Evolutionary conservation across 2,797 vertebrate genomes (phyloP).

Genomic region (Gymnopithys bicolor): DNA sequence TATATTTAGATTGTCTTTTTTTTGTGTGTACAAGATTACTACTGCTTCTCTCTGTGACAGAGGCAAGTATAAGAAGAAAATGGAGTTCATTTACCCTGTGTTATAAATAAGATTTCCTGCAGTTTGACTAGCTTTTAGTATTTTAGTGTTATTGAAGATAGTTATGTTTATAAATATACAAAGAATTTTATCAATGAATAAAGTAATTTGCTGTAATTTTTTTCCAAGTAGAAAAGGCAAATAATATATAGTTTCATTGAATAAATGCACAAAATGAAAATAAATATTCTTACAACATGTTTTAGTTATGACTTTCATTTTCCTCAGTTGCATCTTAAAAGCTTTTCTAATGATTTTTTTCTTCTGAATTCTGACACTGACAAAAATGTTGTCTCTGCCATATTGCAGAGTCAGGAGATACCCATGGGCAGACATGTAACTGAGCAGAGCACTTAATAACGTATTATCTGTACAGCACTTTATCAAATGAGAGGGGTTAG

Average conservation of each 20-base stretch:
- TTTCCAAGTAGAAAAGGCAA: background rate
- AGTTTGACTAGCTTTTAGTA: background rate
- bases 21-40: background rate
- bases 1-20: background rate
- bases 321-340: background rate
- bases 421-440: background rate
- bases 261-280: background rate
- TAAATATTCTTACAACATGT: background rate
- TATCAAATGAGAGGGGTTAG: background rate
- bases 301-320: background rate
- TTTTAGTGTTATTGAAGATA: background rate
- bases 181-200: background rate
- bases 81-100: background rate
- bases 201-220: background rate
- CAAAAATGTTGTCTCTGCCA: background rate
- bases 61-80: background rate
- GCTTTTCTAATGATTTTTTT: background rate
- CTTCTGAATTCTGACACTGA: background rate
- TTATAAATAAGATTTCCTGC: background rate
- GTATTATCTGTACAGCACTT: background rate
- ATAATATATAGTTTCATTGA: background rate
- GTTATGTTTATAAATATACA: background rate
- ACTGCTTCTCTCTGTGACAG: background rate
- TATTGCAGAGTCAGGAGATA: background rate
- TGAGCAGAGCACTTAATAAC: background rate